phyloP scores from a whole-genome alignment of 2,797 vertebrate species.

The Mus spretus region DNA sequence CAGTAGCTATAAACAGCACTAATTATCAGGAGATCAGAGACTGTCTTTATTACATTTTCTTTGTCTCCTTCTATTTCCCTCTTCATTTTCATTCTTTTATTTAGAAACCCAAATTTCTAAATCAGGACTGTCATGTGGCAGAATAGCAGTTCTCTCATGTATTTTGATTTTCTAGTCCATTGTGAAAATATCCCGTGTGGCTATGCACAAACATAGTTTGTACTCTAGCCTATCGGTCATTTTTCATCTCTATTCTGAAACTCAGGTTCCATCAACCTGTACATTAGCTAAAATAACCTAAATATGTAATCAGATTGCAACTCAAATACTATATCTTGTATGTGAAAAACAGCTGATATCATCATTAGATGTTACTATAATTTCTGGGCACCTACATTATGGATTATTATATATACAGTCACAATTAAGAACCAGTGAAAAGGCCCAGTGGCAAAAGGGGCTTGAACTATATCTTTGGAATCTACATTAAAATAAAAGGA shows the following conservation, averaged over 20 bases:
- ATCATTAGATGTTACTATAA: background rate
- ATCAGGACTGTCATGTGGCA: background rate
- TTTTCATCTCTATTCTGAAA: background rate
- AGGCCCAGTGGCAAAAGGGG: background rate
- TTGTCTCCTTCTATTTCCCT: background rate
- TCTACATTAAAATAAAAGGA: background rate
- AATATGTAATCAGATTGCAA: background rate
- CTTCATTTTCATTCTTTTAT: background rate
- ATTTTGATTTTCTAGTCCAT: background rate
- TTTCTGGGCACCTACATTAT: background rate
- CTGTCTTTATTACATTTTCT: background rate
- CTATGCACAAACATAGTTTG: background rate
- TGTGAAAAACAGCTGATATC: background rate
- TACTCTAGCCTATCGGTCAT: background rate
- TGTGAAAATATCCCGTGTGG: background rate
- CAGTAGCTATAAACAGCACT: constrained; percentile 21
- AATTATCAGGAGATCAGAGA: constrained; percentile 48
- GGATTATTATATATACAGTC: background rate
- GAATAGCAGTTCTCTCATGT: background rate
- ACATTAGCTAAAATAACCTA: background rate
- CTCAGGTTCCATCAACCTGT: background rate
- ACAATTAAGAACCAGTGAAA: background rate
- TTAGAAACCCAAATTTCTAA: constrained; percentile 43
- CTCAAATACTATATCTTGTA: background rate
- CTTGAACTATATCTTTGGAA: background rate